A percentile compares a stretch with the other conserved stretches of the same genome.
These are phyloP conservation scores for Mermis nigrescens DNA, from an alignment of 2,888 invertebrate genomes.

Conservation along the genomic window DNA sequence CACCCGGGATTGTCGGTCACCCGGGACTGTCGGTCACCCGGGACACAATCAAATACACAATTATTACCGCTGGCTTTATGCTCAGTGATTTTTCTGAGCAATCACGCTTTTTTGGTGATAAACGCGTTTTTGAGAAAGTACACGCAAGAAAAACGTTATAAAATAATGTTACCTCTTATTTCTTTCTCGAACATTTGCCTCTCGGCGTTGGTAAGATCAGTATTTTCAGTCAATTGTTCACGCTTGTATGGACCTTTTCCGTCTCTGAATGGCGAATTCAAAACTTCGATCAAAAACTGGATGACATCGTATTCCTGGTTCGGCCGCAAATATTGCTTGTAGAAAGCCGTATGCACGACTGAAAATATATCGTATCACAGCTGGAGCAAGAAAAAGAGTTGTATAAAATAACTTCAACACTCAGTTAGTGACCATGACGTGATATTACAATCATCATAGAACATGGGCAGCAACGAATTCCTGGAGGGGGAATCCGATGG, in stretches of 20 bases:
- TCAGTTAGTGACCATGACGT: background rate
- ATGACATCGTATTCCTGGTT: background rate
- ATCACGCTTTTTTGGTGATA: no score
- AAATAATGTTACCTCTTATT: conserved; percentile 11
- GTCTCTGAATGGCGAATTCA: background rate
- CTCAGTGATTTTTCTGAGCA: no score
- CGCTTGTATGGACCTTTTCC: background rate
- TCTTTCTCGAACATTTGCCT: conserved; percentile 11
- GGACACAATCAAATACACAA: no score
- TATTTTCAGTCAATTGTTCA: background rate
- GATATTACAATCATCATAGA: no score
- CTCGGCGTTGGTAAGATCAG: background rate
- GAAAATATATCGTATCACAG: no score
- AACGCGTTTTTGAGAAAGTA: no score
- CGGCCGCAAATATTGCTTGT: conserved; percentile 43
- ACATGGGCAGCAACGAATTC: background rate
- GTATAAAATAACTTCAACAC: background rate
- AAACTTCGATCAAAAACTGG: background rate
- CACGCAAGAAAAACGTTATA: no score
- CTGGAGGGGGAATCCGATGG: no score
- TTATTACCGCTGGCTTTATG: no score
- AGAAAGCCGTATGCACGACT: conserved; percentile 97
- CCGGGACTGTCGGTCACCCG: no score
- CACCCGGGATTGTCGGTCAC: no score
- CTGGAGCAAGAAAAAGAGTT: background rate